These are phyloP conservation scores for Clistopyga incitator DNA, from an alignment of 2,888 invertebrate species.

Conservation along the genomic window DNA sequence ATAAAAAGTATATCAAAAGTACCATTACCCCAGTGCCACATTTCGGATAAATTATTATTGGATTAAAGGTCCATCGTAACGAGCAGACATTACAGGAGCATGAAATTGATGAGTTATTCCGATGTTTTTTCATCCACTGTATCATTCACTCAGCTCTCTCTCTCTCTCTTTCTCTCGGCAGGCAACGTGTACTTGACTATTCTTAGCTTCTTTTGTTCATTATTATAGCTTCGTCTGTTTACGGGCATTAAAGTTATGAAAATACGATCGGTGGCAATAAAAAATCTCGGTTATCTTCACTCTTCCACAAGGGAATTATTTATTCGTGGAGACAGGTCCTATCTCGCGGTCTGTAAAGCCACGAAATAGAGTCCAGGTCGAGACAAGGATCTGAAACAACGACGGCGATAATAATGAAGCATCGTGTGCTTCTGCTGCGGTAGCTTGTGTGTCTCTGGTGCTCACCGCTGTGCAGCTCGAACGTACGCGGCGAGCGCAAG, in stretches of 20 bases:
- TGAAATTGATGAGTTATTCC: not conserved
- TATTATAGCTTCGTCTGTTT: not conserved
- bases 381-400: slow-evolving; percentile 31
- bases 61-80: not conserved
- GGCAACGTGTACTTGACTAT: not conserved
- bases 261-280: not conserved
- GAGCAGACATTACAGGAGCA: not conserved
- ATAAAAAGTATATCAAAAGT: not conserved
- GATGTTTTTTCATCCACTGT: not conserved
- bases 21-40: not conserved
- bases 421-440: slow-evolving; percentile 23
- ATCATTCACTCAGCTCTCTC: not conserved
- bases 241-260: not conserved
- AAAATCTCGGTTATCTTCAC: not conserved
- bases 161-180: too few species aligned
- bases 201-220: not conserved
- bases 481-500: slow-evolving; percentile 30
- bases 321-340: not conserved
- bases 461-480: not conserved
- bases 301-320: not conserved
- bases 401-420: slow-evolving; percentile 21
- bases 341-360: slow-evolving; percentile 4
- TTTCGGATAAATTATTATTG: not conserved
- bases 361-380: slow-evolving; percentile 21
- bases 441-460: not conserved